Evolutionary conservation across 2,797 vertebrate genomes (phyloP).

Genomic region (Garrulus glandarius): DNA sequence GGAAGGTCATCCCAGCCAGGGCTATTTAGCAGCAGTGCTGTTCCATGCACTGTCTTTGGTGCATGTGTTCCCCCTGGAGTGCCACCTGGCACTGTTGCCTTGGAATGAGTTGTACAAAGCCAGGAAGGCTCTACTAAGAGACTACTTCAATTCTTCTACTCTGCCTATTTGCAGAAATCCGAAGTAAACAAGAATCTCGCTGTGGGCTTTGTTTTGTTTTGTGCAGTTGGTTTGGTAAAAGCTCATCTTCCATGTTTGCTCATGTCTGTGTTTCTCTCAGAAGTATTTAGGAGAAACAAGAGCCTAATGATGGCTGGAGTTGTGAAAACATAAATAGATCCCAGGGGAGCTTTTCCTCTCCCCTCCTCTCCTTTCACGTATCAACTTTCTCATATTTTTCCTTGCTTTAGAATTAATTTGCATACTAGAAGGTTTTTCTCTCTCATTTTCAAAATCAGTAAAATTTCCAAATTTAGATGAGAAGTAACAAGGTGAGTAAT

Average conservation of each 20-base stretch:
- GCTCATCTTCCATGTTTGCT: background rate
- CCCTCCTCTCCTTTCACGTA: background rate
- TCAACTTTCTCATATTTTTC: background rate
- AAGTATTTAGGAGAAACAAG: background rate
- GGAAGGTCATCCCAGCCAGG: background rate
- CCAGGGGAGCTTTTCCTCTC: background rate
- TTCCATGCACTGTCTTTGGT: background rate
- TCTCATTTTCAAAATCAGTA: background rate
- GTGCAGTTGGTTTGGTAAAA: background rate
- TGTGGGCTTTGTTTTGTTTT: background rate
- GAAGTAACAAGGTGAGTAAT: background rate
- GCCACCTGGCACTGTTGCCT: background rate
- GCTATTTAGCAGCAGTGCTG: accelerated
- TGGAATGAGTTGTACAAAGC: background rate
- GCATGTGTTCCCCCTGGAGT: accelerated
- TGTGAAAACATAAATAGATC: background rate
- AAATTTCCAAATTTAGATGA: background rate
- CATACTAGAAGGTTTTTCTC: background rate
- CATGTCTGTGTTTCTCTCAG: background rate
- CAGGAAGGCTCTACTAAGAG: background rate
- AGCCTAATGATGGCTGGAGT: background rate
- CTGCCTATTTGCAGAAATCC: background rate
- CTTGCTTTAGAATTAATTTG: background rate
- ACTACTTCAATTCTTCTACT: background rate
- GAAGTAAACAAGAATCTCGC: background rate